Evolutionary conservation across 2,113 vertebrate species (phyloP), one percentile per base, ranked within the genome.

Genomic region (Theristicus caerulescens): DNA sequence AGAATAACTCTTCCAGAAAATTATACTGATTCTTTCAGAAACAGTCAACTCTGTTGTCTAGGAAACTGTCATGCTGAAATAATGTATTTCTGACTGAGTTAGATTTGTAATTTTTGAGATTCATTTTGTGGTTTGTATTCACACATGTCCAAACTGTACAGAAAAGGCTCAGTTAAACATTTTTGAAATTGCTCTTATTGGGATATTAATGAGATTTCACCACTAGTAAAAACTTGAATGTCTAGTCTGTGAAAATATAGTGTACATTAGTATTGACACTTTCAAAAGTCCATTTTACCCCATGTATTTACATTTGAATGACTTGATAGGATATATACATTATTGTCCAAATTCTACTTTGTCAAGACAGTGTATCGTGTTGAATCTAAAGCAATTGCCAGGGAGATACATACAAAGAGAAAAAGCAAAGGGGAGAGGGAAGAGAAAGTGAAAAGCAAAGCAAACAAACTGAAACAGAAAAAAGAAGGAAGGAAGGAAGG

Each of bases 391-490:
- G 4, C 5, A 67, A 29, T 34, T 59, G 12, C 10, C 31, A 74
- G 26, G 25, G 16, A 58, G 40, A 29, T 32, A 44, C 9, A 55
- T 10, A 15, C 34, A 46, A 72, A 57, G 8, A 44, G 22, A 34
- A 66, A 55, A 42, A 85, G 6, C 6, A 40, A n/a, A 64, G 3
- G 11, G 2, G 6, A 52, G 29, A 78, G 16, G 25, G 26, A 72
- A n/a, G 6, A 49, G 16, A 31, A 57, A 38, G 10, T 0, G 0
- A 11, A 78, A 85, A 65, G 7, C 9, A 51, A 17, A 24, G 4
- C 21, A 61, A 46, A 11, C 3, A 29, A 29, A 19, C 7, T 27
- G 14, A 81, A 49, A 16, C 8, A 42, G 13, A 54, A 16, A 11
- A 54, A 13, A 3, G 8, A 16, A 22, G 17, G 22, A 10, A n/a